Conservation (phyloP, 2,888 invertebrate species). For the Lasioglossum malachurum region DNA sequence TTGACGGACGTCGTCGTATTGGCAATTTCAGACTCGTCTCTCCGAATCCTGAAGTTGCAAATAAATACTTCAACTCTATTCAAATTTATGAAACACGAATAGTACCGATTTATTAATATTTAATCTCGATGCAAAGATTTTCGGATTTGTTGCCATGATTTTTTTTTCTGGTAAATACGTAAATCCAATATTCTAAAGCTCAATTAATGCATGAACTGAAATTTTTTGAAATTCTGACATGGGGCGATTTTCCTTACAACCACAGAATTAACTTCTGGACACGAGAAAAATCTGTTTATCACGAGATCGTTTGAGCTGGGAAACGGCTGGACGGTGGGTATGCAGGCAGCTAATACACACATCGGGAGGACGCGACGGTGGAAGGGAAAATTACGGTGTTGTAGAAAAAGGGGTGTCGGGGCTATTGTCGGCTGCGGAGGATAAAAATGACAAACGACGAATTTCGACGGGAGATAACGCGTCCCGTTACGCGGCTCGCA, state of each 20-base stretch:
- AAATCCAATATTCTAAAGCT: too few relatives aligned
- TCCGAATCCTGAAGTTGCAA: not conserved
- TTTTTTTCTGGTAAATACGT: too few relatives aligned
- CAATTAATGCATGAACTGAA: too few relatives aligned
- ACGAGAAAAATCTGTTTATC: not conserved
- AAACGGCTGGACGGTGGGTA: not conserved
- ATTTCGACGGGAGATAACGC: conserved; percentile 18
- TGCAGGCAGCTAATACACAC: not conserved
- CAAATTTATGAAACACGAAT: not conserved
- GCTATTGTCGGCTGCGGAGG: conserved; percentile 5
- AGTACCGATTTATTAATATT: not conserved
- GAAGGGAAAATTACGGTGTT: not conserved
- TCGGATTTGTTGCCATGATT: too few relatives aligned
- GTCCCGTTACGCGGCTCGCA: conserved; percentile 10
- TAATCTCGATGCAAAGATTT: too few relatives aligned
- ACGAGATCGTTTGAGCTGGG: not conserved
- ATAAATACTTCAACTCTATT: too few relatives aligned
- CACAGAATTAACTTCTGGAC: not conserved
- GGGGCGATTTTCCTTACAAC: too few relatives aligned
- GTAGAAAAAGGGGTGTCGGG: not conserved
- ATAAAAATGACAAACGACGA: conserved; percentile 22
- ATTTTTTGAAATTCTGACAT: too few relatives aligned
- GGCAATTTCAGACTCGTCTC: not conserved
- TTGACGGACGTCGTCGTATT: not conserved
- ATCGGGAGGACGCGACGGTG: not conserved